Base-by-base conservation (phyloP, 2,888 invertebrate genomes). In the Odontocolon sp. region DNA sequence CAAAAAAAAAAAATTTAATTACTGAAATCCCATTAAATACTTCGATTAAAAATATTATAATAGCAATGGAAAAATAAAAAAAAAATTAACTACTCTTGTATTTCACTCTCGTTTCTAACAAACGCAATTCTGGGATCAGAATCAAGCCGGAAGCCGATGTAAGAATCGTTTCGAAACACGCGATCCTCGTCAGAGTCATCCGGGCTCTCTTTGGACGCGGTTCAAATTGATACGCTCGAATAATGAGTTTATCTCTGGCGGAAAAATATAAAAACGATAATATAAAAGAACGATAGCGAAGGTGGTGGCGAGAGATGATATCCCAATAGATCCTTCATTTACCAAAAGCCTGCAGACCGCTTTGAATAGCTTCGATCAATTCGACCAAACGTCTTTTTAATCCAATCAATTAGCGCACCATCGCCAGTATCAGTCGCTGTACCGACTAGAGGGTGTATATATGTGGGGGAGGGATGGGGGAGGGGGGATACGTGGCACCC, bases 311-410 rank as follows among this genome's bases (percentile, higher is more conserved):
- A n/a, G 36, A n/a, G 36, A n/a, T 8, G 36, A n/a, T 8, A 28
- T 40, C 40, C 14, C 8, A 18, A 23, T 52, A 23, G 66, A 16
- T 18, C 36, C 14, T 16, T 11, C 28, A 54, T 45, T 28, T 54
- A 33, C 66, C 36, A 18, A 28, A 14, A 33, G 28, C 28, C 21
- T 16, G 16, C 26, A 33, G 56, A 47, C 40, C 33, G 59, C 75
- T 76, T 77, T 74, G 57, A 75, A 77, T 79, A 68, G 70, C 40
- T 61, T 56, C 84, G 84, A 87, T 86, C 87, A 86, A 89, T 88
- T 87, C 84, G 84, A 76, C 85, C 85, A 76, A 89, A 88, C 86
- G 88, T 89, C 88, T 88, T 88, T 90, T 89, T 88, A 89, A 90
- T 83, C 86, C 87, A 87, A 90, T 90, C 88, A 90, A 89, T 89